Conservation (phyloP, 2,113 vertebrate genomes). For the Dasypus novemcinctus region DNA sequence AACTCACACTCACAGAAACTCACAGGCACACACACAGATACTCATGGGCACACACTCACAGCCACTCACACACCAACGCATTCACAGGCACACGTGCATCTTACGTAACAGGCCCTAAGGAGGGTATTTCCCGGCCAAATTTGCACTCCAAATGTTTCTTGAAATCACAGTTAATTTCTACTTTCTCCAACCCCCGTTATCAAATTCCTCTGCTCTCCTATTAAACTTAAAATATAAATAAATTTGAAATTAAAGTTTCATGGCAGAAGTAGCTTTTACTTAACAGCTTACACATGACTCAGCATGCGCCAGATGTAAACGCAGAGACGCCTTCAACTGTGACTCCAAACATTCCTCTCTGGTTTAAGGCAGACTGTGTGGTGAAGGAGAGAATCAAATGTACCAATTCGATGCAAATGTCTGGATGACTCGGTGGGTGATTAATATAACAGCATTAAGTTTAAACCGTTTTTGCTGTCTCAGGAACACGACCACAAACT, state of each 20-base stretch:
- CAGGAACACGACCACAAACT: neutral
- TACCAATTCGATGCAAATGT: neutral
- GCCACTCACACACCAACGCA: neutral
- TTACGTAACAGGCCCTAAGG: neutral
- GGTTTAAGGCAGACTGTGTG: neutral
- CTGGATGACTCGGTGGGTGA: neutral
- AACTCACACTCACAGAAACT: neutral
- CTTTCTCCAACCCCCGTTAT: neutral
- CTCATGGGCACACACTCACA: too few species aligned
- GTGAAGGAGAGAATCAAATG: neutral
- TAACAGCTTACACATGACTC: neutral
- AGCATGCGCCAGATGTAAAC: accelerated
- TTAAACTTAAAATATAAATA: neutral
- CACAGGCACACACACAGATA: neutral
- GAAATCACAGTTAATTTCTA: neutral
- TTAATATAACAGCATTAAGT: neutral
- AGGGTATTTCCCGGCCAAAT: neutral
- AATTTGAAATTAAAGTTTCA: neutral
- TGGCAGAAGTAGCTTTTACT: neutral
- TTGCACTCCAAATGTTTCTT: neutral
- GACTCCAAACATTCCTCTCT: neutral
- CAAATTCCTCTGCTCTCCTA: neutral
- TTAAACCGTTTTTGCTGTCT: neutral
- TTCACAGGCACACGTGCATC: accelerated
- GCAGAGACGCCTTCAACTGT: neutral